phyloP scores from a whole-genome alignment of 2,888 invertebrate species.

The Nemotelus nigrinus region DNA sequence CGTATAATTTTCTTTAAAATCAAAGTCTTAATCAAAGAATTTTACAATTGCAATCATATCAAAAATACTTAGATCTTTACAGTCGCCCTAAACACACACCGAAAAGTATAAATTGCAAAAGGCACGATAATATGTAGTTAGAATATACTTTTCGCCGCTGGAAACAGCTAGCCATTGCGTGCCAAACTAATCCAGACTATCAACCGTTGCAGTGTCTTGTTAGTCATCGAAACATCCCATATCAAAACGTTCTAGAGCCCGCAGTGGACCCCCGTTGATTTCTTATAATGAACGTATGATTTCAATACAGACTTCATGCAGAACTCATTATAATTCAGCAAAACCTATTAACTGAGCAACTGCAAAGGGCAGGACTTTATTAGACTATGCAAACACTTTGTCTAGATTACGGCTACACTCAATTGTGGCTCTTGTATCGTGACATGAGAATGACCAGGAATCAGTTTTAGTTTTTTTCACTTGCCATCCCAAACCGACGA shows the following conservation, averaged over 20 bases:
- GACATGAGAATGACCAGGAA: background rate
- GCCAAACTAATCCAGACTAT: constrained; percentile 10
- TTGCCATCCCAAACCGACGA: background rate
- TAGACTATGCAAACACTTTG: constrained; percentile 31
- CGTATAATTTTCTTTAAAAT: too few species aligned
- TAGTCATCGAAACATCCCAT: background rate
- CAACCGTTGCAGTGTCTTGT: constrained; percentile 6
- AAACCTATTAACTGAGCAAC: constrained; percentile 38
- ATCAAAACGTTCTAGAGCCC: background rate
- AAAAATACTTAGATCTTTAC: too few species aligned
- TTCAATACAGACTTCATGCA: constrained; percentile 39
- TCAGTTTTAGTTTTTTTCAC: background rate
- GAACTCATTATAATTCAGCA: constrained; percentile 38
- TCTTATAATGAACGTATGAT: constrained; percentile 36
- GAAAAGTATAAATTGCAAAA: constrained; percentile 3
- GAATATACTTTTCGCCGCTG: background rate
- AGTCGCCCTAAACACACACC: too few species aligned
- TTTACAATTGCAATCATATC: too few species aligned
- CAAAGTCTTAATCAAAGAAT: too few species aligned
- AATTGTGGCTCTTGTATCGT: background rate
- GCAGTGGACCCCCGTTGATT: constrained; percentile 32
- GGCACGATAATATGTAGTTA: constrained; percentile 28
- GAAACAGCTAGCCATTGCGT: constrained; percentile 30
- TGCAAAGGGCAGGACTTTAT: constrained; percentile 39
- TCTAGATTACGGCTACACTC: constrained; percentile 23